These are phyloP conservation scores for Rhea pennata DNA, from an alignment of 2,113 vertebrate genomes.

Conservation along the genomic window DNA sequence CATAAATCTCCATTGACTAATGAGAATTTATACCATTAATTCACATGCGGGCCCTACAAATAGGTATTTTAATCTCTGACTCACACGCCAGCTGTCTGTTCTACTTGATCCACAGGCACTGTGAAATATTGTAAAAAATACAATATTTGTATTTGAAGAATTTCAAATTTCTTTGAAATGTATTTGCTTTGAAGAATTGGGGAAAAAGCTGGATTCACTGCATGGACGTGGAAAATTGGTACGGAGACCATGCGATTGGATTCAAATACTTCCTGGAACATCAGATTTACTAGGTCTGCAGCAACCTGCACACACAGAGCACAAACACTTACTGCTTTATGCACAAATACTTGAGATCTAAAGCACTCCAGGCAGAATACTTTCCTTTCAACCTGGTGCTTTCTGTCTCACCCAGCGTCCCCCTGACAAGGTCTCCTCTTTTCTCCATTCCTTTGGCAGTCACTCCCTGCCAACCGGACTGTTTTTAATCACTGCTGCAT, in stretches of 20 bases:
- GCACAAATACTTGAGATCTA: background rate
- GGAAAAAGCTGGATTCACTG: background rate
- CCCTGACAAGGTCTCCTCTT: background rate
- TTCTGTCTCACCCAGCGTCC: background rate
- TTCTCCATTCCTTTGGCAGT: background rate
- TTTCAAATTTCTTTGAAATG: too few species aligned
- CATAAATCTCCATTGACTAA: background rate
- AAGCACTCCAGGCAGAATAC: background rate
- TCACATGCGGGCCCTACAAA: background rate
- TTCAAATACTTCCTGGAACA: background rate
- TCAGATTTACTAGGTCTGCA: background rate
- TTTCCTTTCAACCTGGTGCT: background rate
- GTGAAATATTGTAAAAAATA: background rate
- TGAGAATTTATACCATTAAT: background rate
- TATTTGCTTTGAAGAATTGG: background rate
- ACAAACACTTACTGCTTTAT: background rate
- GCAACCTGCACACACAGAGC: background rate
- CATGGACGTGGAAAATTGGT: background rate
- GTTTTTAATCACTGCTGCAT: background rate
- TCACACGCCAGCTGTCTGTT: background rate
- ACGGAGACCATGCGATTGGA: background rate
- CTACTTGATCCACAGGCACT: background rate
- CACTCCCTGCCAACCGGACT: accelerated
- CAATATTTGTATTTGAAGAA: too few species aligned
- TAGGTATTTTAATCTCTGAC: background rate